phyloP scores from a whole-genome alignment of 1,140 invertebrate genomes.

The Bicyclus anynana region DNA sequence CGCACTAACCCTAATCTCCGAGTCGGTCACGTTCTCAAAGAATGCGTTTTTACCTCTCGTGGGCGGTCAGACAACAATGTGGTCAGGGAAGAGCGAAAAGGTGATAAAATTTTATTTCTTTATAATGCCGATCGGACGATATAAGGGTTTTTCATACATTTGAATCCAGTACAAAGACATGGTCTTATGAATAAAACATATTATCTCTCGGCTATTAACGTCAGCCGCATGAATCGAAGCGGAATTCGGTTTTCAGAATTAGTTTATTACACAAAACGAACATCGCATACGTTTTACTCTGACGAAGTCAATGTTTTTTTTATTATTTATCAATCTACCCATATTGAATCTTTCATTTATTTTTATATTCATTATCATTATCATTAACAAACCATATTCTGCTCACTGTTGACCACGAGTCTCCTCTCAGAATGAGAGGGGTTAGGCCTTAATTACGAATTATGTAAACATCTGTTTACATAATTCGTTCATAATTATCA shows the following conservation, averaged over 20 bases:
- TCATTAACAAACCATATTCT: too few species aligned
- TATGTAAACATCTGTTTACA: too few species aligned
- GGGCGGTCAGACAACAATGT: slow-evolving; percentile 16
- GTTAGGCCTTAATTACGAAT: too few species aligned
- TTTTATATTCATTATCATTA: too few species aligned
- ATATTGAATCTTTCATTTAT: too few species aligned
- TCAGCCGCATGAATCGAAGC: not conserved
- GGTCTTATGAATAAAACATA: not conserved
- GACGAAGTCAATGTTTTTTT: too few species aligned
- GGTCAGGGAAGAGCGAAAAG: not conserved
- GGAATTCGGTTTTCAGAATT: not conserved
- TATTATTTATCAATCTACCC: too few species aligned
- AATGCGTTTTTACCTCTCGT: not conserved
- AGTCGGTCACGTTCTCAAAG: not conserved
- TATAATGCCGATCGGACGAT: not conserved
- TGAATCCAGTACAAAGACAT: not conserved
- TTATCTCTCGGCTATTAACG: not conserved
- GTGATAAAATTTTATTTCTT: slow-evolving; percentile 7
- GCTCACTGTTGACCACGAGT: too few species aligned
- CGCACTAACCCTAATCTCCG: not conserved
- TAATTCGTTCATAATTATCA: too few species aligned
- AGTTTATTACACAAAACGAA: too few species aligned
- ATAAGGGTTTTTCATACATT: not conserved
- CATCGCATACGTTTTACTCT: too few species aligned
- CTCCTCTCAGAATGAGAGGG: too few species aligned